Base-by-base conservation (phyloP, 2,797 vertebrate genomes). In the Natrix natrix region DNA sequence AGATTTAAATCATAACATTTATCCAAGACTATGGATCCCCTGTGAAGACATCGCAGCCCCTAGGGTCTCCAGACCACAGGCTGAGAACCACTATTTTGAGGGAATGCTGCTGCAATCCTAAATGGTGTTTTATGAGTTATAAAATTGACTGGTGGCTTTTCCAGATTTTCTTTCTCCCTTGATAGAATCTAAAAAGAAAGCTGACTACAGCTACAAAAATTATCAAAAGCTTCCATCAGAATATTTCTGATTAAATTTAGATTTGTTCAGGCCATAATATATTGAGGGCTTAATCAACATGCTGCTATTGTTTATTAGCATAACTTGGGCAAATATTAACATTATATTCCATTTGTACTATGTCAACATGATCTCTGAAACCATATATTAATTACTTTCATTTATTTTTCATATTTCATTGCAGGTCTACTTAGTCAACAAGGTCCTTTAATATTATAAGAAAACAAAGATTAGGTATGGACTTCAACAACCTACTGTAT, bases 391-490 rank as follows among this genome's bases (percentile, higher is more conserved):
- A 86, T 55, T 86, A 48, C 13, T 90, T 92, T 43, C 52, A 16
- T 86, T 55, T 90, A 63, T 86, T 92, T 92, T 63, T 48, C 5
- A 86, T 37, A 43, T 86, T 90, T 90, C 48, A 63, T 10, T 92
- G 69, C 56, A 86, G 22, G 2, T 48, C 20, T 54, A 55, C 57
- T 90, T 90, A 20, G 4, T 37, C 69, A 86, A 63, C 22, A 59
- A 37, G n/a, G 20, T 86, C 48, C 32, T 86, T 52, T 90, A 48
- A 24, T 66, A 32, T 55, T 55, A 86, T 61, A 52, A 16, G 88
- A 90, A 90, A 92, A 83, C 59, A 74, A 56, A 88, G 8, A 54
- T 37, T 61, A 60, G 37, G 28, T 54, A 16, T 86, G 57, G 20
- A 61, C 17, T 89, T 92, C 22, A 92, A 4, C 57, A 24, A n/a